Evolutionary conservation across 2,797 vertebrate genomes (phyloP).

Genomic region (Danio albolineatus): DNA sequence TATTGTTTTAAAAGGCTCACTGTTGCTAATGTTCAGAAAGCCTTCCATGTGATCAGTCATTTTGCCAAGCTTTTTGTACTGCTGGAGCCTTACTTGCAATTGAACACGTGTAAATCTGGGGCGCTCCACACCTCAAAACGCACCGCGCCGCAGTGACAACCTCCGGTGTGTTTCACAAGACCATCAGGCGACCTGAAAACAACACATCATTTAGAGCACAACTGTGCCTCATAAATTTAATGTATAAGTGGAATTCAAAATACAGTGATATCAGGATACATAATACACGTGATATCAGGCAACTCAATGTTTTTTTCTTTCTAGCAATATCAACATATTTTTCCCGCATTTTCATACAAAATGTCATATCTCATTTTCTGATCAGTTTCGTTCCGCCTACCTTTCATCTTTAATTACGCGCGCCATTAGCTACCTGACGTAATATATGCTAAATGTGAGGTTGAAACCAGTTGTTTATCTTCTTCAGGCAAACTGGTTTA

Average conservation of each 20-base stretch:
- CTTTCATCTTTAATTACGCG: slow-evolving; percentile 18
- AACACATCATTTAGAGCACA: slow-evolving; percentile 25
- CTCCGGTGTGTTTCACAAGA: slow-evolving; percentile 88
- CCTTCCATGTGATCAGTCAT: neutral
- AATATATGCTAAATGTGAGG: neutral
- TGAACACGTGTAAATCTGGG: slow-evolving; percentile 88
- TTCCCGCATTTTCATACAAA: no score
- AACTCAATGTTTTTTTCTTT: neutral
- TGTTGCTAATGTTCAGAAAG: neutral
- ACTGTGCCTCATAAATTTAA: neutral
- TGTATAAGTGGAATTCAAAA: no score
- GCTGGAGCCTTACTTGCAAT: slow-evolving; percentile 89
- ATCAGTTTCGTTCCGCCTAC: slow-evolving; percentile 18
- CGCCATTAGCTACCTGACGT: slow-evolving; percentile 31
- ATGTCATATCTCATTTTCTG: neutral
- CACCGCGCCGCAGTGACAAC: slow-evolving; percentile 93
- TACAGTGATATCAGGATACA: no score
- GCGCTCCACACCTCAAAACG: slow-evolving; percentile 90
- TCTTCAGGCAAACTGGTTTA: neutral
- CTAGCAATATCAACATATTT: neutral
- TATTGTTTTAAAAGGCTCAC: neutral
- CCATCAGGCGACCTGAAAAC: slow-evolving; percentile 80
- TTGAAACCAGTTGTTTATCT: neutral
- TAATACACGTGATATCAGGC: no score
- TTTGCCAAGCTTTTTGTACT: neutral